Evolutionary conservation across 92 coral and sea anemone species (phyloP), one percentile per base, ranked within the genome.

Genomic region (Epizoanthus rinbou): DNA sequence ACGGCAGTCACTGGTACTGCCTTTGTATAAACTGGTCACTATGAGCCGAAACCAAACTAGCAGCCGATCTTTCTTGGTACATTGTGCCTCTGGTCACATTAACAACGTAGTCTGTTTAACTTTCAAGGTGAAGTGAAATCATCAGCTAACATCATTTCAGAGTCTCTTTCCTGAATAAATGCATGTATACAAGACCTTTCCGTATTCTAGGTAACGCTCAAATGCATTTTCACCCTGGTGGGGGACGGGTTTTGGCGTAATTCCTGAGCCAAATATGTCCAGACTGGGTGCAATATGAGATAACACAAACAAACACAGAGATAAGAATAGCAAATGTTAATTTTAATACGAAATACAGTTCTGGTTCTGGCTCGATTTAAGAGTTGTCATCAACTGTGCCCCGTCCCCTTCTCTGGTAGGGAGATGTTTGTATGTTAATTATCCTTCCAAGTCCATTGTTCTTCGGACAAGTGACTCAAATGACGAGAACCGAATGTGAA

Each of bases 161-260:
- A 76, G 81, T 76, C 81, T 76, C 81, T 78, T 78, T 78, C 71
- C 82, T 57, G 82, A 78, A 78, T 78, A 78, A 41, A 78, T 93
- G 97, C 90, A 91, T 93, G 92, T 91, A 93, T 88, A 89, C 78
- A 73, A 80, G 56, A 73, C 72, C 86, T 84, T 54, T 69, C 57
- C 91, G 89, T 92, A 87, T 75, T 87, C 97, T 90, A 88, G 87
- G 97, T 85, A 82, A 93, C 97, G 91, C 90, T 74, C 80, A 75
- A 80, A 78, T 85, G 88, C n/a, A 19, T 45, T 73, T 73, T 66
- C 84, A 80, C 84, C 80, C 10, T 65, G 91, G 89, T 71, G 69
- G 84, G 89, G 86, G 62, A 58, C 53, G 41, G 60, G 73, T 18
- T 39, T 37, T 13, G 50, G 37, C 58, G 47, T 22, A 60, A 13